A percentile compares a stretch with the other conserved stretches of the same genome.
phyloP scores from a whole-genome alignment of 2,113 vertebrate species.

The Cryptotis parvus region DNA sequence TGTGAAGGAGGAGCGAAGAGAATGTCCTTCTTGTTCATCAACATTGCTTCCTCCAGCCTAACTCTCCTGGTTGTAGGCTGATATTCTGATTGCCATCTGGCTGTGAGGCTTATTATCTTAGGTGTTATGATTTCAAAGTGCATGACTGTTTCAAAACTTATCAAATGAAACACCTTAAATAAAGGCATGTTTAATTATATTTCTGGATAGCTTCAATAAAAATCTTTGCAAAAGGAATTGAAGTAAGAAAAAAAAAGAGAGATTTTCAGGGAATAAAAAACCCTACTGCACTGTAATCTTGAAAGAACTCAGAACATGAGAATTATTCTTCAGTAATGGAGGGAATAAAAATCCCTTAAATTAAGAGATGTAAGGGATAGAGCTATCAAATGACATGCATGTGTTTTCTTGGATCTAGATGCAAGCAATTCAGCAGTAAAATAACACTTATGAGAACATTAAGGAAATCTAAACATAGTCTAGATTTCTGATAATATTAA shows the following conservation, averaged over 20 bases:
- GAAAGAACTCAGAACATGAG: not conserved
- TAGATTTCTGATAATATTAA: not conserved
- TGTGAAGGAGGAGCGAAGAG: not conserved
- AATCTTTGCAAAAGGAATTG: not conserved
- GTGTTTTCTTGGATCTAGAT: not conserved
- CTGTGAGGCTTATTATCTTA: not conserved
- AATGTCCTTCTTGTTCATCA: not conserved
- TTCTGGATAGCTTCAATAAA: not conserved
- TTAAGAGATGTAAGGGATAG: not conserved
- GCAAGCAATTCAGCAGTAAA: slow-evolving; percentile 11
- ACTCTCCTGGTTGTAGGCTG: not conserved
- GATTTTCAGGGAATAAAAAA: not conserved
- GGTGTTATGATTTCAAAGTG: not conserved
- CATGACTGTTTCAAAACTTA: not conserved
- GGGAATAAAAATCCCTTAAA: not conserved
- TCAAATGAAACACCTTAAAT: not conserved
- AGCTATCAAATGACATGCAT: not conserved
- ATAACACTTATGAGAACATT: not conserved
- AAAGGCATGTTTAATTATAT: not conserved
- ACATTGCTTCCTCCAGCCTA: not conserved
- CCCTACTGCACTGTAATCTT: not conserved
- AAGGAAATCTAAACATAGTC: not conserved
- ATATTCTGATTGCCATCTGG: not conserved
- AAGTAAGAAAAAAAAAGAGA: not conserved
- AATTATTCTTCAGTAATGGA: not conserved